Percentiles rank a stretch among this genome's conserved stretches.
Conservation (phyloP, 2,797 vertebrate genomes). For the Semaprochilodus insignis region DNA sequence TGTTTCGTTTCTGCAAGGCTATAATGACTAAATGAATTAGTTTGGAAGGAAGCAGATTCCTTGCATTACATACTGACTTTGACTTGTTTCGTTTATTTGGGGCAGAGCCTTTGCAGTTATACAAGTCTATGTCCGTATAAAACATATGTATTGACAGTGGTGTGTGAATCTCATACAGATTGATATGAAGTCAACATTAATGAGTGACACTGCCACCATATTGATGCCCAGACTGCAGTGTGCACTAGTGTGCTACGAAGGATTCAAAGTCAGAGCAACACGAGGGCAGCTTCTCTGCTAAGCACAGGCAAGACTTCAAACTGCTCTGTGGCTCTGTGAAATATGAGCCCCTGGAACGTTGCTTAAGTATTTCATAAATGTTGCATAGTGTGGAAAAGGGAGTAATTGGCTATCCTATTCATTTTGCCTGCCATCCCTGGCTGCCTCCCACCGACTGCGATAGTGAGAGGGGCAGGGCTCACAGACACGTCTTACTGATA, state of each 20-base stretch:
- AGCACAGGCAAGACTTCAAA: constrained; percentile 67
- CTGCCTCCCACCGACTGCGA: constrained; percentile 44
- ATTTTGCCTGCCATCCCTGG: constrained; percentile 74
- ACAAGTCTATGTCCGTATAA: neutral
- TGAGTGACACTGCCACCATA: neutral
- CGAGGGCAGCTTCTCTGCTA: constrained; percentile 60
- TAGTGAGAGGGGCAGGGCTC: neutral
- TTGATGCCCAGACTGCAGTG: neutral
- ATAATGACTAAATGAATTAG: constrained; percentile 4
- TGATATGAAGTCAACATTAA: neutral
- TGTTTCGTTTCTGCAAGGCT: neutral
- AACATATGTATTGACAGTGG: neutral
- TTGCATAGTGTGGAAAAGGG: constrained; percentile 76
- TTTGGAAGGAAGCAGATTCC: neutral
- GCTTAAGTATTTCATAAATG: constrained; percentile 85
- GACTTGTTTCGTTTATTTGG: neutral
- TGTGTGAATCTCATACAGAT: neutral
- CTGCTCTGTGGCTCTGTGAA: constrained; percentile 75
- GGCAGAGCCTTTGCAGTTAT: neutral
- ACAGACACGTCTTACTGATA: constrained; percentile 1
- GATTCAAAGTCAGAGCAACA: neutral
- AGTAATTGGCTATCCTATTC: constrained; percentile 81
- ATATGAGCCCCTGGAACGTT: constrained; percentile 78
- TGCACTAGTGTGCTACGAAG: neutral
- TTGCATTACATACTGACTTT: neutral